Evolutionary conservation across 1,140 invertebrate species (phyloP), one percentile per base, ranked within the genome.

Genomic region (Papilio helenus): DNA sequence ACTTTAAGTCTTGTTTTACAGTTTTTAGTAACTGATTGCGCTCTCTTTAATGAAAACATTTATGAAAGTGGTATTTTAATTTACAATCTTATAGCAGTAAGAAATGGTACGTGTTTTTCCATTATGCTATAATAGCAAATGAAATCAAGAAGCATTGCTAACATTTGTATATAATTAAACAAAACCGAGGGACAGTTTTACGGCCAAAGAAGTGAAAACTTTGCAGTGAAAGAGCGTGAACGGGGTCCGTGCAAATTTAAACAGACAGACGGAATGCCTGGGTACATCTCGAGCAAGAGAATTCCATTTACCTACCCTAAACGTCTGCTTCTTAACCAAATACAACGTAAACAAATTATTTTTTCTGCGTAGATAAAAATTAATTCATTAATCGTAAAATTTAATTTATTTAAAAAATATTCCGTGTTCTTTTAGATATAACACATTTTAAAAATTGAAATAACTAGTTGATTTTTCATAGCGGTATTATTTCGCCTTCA

Each of bases 191-290:
- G 74, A 72, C 51, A 44, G 76, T 73, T 79, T 79, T 81, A 82
- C 72, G 79, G 82, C 76, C 46, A 73, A 82, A 83, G 80, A 55
- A 80, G 49, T 82, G 79, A 77, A 84, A 81, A 84, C 72, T 83
- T 84, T 79, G 39, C 55, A 76, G 49, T 72, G 74, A 73, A 73
- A 72, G 81, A 65, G 61, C 77, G 76, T 77, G 76, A 80, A 76
- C 58, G 51, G 58, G 73, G 77, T 79, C 72, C 76, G 79, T 85
- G 84, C 79, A 87, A 88, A 88, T 88, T 88, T 85, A 84, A 88
- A 84, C 82, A 84, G 85, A 85, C 83, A 86, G 79, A 49, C 65
- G 42, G 79, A 74, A 79, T 79, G 77, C 71, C 55, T 77, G 79
- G 44, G 16, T 65, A 46, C 76, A 49, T 72, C 65, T 49, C 80